Conservation (phyloP, 2,113 vertebrate genomes). For the Plecturocebus donacophilus region DNA sequence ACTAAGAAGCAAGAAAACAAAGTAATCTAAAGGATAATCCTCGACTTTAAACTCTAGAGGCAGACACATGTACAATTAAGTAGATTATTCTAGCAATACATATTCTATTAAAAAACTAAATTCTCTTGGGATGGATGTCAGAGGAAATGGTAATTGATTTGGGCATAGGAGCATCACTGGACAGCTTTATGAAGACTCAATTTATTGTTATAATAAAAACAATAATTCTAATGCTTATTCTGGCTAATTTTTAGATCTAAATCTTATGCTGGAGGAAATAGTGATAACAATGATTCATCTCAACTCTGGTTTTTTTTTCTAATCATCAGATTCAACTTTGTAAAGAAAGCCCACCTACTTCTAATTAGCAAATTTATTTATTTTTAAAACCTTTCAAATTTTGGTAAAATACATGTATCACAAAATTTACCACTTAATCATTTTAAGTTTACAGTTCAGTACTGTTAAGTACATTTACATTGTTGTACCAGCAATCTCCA, state of each 20-base stretch:
- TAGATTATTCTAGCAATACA: not conserved
- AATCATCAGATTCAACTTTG: not conserved
- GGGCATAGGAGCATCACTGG: not conserved
- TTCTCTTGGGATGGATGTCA: not conserved
- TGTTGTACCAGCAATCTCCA: not conserved
- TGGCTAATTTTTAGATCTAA: constrained; percentile 5
- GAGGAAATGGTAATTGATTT: constrained; percentile 15
- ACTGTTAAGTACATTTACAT: not conserved
- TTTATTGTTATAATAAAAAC: constrained; percentile 40
- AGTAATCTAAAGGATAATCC: constrained; percentile 43
- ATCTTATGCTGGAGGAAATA: not conserved
- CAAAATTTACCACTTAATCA: not conserved
- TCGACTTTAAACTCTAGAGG: constrained; percentile 24
- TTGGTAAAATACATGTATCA: not conserved
- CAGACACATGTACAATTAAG: not conserved
- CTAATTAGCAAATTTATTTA: not conserved
- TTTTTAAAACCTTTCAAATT: not conserved
- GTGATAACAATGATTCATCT: not conserved
- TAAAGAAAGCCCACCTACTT: not conserved
- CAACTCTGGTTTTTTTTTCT: not conserved
- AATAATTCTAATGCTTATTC: not conserved
- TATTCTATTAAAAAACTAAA: constrained; percentile 4
- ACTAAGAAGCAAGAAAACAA: constrained; percentile 19
- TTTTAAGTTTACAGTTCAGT: not conserved
- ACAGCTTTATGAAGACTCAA: constrained; percentile 17